Evolutionary conservation across 2,797 vertebrate genomes (phyloP).

Genomic region (Anableps anableps): DNA sequence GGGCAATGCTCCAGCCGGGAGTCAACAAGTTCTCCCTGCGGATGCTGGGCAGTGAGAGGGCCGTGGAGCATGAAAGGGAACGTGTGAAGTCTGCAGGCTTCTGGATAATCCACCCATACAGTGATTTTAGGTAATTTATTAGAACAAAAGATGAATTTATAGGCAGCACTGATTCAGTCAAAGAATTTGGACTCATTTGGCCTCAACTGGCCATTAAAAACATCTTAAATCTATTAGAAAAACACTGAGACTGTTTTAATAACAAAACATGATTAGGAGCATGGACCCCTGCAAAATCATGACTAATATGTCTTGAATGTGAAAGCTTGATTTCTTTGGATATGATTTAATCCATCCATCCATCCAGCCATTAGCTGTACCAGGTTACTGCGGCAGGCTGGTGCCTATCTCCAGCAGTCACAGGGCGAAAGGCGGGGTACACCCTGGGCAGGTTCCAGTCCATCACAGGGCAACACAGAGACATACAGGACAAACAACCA

Average conservation of each 20-base stretch:
- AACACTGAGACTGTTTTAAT: slow-evolving; percentile 1
- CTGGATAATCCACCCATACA: slow-evolving; percentile 99
- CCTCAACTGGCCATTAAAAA: neutral
- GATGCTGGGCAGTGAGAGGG: slow-evolving; percentile 98
- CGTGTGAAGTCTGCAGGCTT: slow-evolving; percentile 97
- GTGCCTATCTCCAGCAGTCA: too few species aligned
- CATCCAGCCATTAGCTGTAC: too few species aligned
- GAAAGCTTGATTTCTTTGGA: neutral
- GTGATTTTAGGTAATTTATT: slow-evolving; percentile 95
- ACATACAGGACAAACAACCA: too few species aligned
- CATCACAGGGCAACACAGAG: too few species aligned
- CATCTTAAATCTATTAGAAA: neutral
- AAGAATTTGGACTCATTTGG: slow-evolving; percentile 12
- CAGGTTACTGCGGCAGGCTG: too few species aligned
- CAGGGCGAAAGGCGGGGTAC: too few species aligned
- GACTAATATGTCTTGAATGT: slow-evolving; percentile 26
- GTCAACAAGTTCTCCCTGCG: slow-evolving; percentile 99
- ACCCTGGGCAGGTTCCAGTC: too few species aligned
- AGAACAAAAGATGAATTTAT: slow-evolving; percentile 17
- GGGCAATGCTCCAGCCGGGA: slow-evolving; percentile 96
- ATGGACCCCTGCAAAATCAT: slow-evolving; percentile 21
- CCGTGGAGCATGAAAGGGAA: slow-evolving; percentile 97
- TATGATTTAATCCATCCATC: slow-evolving; percentile 13
- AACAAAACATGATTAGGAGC: slow-evolving; percentile 28
- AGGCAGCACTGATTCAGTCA: slow-evolving; percentile 37